These are phyloP conservation scores for Thamnophis elegans DNA, from an alignment of 2,797 vertebrate genomes.

Conservation along the genomic window DNA sequence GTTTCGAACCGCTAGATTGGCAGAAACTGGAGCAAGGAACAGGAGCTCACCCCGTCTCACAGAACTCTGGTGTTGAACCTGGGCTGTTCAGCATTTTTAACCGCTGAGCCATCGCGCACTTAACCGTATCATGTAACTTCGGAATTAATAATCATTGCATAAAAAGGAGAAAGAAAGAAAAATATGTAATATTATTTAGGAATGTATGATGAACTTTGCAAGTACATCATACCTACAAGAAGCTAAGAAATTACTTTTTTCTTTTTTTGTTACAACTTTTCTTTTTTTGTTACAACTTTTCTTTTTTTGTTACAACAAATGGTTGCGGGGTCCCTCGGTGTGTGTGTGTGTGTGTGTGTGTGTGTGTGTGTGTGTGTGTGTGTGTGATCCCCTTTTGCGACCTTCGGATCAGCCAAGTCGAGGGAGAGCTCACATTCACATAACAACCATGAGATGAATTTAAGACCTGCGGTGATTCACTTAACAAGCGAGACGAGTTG, in stretches of 20 bases:
- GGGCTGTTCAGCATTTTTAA: neutral
- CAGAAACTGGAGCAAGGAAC: neutral
- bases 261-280: too few relatives aligned
- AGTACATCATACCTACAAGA: neutral
- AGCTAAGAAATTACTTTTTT: neutral
- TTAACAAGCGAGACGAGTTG: too few relatives aligned
- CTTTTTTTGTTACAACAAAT: too few relatives aligned
- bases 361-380: too few relatives aligned
- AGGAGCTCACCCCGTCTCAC: accelerated
- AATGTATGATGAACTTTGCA: neutral
- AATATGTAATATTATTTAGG: neutral
- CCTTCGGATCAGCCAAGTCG: too few relatives aligned
- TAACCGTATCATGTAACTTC: neutral
- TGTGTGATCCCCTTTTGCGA: too few relatives aligned
- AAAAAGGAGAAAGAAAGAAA: neutral
- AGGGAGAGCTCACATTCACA: too few relatives aligned
- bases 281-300: too few relatives aligned
- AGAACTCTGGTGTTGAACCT: neutral
- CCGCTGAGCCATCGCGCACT: neutral
- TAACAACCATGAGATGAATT: too few relatives aligned
- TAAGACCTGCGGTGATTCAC: too few relatives aligned
- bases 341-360: too few relatives aligned
- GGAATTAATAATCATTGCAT: neutral
- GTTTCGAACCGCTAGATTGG: neutral
- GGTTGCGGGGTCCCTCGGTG: too few relatives aligned